These are phyloP conservation scores for Ptychochromis oligacanthus DNA, from an alignment of 2,113 vertebrate species.

Conservation along the genomic window DNA sequence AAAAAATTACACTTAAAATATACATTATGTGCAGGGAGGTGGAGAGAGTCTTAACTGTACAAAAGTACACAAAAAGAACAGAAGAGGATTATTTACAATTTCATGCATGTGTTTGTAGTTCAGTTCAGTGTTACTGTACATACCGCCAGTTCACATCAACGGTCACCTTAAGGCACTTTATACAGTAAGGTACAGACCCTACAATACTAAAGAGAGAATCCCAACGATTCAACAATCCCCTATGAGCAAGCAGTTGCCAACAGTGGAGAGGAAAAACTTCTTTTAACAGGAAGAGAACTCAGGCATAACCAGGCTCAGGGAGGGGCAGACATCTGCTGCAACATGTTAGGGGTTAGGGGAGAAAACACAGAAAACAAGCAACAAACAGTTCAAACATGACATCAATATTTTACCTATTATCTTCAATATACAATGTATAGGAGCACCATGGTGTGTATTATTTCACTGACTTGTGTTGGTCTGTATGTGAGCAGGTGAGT, in stretches of 20 bases:
- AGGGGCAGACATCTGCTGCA: background rate
- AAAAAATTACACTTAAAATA: too few species aligned
- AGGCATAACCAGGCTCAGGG: background rate
- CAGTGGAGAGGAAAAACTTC: background rate
- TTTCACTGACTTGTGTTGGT: background rate
- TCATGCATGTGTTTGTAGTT: background rate
- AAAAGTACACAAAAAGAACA: too few species aligned
- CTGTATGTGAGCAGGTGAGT: constrained; percentile 41
- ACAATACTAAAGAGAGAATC: background rate
- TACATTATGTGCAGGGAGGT: fast-evolving
- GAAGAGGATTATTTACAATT: background rate
- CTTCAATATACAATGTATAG: background rate
- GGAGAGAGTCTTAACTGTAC: too few species aligned
- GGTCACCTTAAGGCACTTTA: background rate
- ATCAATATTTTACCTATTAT: background rate
- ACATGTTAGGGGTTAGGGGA: background rate
- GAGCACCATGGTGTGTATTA: background rate
- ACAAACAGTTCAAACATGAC: background rate
- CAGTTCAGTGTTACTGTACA: background rate
- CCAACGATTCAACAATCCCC: background rate
- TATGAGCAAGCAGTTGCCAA: too few species aligned
- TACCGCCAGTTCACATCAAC: background rate
- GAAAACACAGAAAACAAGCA: background rate
- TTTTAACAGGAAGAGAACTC: background rate
- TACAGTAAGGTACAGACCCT: background rate